Evolutionary conservation across 2,888 invertebrate species (phyloP).

Genomic region (Trissonchulus latispiculum): DNA sequence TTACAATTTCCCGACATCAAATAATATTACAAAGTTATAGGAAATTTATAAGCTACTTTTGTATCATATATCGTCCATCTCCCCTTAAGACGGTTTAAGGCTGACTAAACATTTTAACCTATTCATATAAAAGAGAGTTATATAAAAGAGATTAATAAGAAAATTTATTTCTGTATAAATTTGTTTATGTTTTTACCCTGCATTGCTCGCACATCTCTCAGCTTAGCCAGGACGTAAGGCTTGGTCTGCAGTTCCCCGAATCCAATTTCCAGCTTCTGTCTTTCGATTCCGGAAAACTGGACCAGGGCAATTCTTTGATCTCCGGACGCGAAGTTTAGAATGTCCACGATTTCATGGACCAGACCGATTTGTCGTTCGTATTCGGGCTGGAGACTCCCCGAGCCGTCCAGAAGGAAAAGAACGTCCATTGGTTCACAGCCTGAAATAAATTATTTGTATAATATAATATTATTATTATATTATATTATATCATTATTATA

Average conservation of each 20-base stretch:
- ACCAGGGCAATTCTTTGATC: not conserved
- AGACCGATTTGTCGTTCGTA: not conserved
- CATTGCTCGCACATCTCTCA: not conserved
- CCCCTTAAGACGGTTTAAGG: too few relatives aligned
- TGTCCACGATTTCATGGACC: not conserved
- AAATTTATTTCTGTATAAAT: too few relatives aligned
- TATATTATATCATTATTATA: too few relatives aligned
- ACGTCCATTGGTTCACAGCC: slow-evolving; percentile 2
- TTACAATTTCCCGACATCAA: too few relatives aligned
- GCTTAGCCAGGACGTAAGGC: not conserved
- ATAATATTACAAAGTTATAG: too few relatives aligned
- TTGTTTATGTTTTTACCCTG: not conserved
- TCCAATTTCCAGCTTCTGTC: not conserved
- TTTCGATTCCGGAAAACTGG: not conserved
- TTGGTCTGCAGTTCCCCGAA: not conserved
- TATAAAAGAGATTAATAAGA: too few relatives aligned
- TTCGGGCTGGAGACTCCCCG: slow-evolving; percentile 3
- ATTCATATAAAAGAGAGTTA: too few relatives aligned
- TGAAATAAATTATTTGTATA: not conserved
- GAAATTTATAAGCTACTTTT: too few relatives aligned
- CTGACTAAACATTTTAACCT: too few relatives aligned
- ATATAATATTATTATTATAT: too few relatives aligned
- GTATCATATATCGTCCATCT: too few relatives aligned
- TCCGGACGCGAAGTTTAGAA: not conserved
- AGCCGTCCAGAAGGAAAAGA: not conserved